Conservation (phyloP, 2,113 vertebrate species). For the cattle (Bos taurus) region ARS-UCD2.0 NC_037349.1:43608501-43609000, state of each 20-base stretch:
- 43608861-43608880: neutral
- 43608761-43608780: neutral
- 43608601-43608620: neutral
- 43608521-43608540: neutral
- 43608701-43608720: neutral
- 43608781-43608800: neutral
- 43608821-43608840: neutral
- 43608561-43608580: neutral
- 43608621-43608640: neutral
- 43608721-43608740: neutral
- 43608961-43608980: neutral
- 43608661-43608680: neutral
- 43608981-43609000: neutral
- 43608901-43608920: neutral
- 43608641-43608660: neutral
- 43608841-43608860: neutral
- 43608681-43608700: constrained; percentile 9
- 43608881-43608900: constrained; percentile 2
- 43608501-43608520: neutral
- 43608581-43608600: neutral
- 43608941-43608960: neutral
- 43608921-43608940: neutral
- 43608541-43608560: neutral
- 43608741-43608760: neutral
- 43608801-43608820: constrained; percentile 14